Evolutionary conservation across 2,888 invertebrate genomes (phyloP).

Genomic region (Marronus borbonicus): DNA sequence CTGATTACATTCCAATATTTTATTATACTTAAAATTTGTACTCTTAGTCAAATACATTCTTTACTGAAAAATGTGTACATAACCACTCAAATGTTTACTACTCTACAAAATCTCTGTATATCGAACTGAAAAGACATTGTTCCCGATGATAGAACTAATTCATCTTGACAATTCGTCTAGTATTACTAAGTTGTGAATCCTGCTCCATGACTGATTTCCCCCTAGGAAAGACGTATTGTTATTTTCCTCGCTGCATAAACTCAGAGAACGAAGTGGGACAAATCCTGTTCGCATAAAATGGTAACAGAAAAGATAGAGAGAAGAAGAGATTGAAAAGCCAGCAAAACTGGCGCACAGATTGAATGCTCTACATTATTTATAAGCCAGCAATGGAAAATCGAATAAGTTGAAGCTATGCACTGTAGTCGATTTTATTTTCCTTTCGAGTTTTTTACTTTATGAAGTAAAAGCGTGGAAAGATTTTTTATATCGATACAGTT

Average conservation of each 20-base stretch:
- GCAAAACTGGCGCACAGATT: conserved; percentile 48
- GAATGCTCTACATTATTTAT: conserved; percentile 52
- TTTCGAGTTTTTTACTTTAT: conserved; percentile 32
- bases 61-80: too few species aligned
- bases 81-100: neutral
- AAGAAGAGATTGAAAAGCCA: conserved; percentile 34
- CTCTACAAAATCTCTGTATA: neutral
- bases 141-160: conserved; percentile 35
- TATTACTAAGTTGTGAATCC: conserved; percentile 25
- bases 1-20: too few species aligned
- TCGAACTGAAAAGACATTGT: conserved; percentile 27
- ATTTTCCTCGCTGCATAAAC: conserved; percentile 47
- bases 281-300: conserved; percentile 19
- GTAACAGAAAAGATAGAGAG: conserved; percentile 31
- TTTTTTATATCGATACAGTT: conserved; percentile 37
- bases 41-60: too few species aligned
- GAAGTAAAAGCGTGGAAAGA: conserved; percentile 29
- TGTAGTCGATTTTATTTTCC: conserved; percentile 42
- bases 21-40: too few species aligned
- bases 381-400: conserved; percentile 50
- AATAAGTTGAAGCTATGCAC: conserved; percentile 45
- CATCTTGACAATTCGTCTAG: conserved; percentile 29
- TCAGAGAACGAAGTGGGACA: conserved; percentile 23
- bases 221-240: conserved; percentile 49
- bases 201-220: conserved; percentile 48